Conservation (phyloP, 2,888 invertebrate genomes). For the Lottia gigantea region DNA sequence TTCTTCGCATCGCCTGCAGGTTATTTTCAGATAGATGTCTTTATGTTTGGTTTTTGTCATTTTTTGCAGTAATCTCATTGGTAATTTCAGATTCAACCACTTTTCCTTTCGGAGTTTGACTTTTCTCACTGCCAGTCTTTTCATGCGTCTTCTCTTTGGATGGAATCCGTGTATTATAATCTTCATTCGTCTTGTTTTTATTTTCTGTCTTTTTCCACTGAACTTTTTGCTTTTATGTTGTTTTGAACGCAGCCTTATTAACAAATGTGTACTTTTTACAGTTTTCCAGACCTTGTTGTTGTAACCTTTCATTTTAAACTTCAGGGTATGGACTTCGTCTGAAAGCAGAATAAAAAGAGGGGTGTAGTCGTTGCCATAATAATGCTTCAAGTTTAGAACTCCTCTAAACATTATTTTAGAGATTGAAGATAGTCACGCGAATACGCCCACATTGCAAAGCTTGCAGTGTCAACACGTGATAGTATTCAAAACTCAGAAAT, state of each 20-base stretch:
- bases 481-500: no score
- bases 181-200: neutral
- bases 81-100: slow-evolving; percentile 1
- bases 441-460: no score
- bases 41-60: neutral
- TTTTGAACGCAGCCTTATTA: neutral
- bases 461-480: no score
- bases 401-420: no score
- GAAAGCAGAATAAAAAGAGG: neutral
- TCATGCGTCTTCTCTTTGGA: neutral
- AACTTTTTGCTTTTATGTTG: neutral
- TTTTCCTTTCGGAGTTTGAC: neutral
- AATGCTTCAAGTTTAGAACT: no score
- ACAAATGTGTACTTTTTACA: neutral
- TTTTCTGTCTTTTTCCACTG: neutral
- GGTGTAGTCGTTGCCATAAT: no score
- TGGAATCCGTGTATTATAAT: neutral
- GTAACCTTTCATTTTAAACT: neutral
- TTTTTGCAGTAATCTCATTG: neutral
- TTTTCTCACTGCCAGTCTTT: neutral
- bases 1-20: neutral
- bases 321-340: neutral
- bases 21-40: neutral
- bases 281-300: neutral
- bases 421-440: no score